A percentile compares a stretch with the other conserved stretches of the same genome.
Evolutionary conservation across 2,888 invertebrate genomes (phyloP).

Genomic region (Cephalotes varians): DNA sequence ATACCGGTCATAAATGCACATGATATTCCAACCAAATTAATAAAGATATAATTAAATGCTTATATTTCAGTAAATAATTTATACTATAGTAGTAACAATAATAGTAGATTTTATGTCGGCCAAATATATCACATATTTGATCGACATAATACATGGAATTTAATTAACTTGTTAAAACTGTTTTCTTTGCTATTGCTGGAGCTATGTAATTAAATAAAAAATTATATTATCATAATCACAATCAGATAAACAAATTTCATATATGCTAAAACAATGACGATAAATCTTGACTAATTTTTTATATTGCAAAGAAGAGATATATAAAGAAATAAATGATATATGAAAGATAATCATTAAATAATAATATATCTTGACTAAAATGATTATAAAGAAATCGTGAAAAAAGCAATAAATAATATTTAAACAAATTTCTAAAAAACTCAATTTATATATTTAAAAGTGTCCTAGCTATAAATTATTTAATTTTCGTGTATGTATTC

Average conservation of each 20-base stretch:
- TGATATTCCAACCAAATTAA: background rate
- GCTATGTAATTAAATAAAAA: background rate
- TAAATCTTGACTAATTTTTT: background rate
- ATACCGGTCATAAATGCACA: too few relatives aligned
- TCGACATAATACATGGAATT: too few relatives aligned
- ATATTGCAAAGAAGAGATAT: background rate
- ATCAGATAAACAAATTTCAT: background rate
- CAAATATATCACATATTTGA: background rate
- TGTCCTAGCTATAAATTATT: constrained; percentile 39
- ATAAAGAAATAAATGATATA: background rate
- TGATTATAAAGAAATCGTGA: constrained; percentile 8
- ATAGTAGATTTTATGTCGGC: background rate
- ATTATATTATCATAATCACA: background rate
- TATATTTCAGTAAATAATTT: background rate
- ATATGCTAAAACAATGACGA: background rate
- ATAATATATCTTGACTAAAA: constrained; percentile 4
- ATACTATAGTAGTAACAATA: background rate
- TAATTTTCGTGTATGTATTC: constrained; percentile 24
- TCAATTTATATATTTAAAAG: constrained; percentile 32
- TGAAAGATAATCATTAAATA: background rate
- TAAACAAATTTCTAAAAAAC: constrained; percentile 42
- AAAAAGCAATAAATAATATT: constrained; percentile 55
- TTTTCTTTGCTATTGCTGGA: background rate
- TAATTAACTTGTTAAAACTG: background rate
- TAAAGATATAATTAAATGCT: background rate